These are phyloP conservation scores for Ypsolopha sequella DNA, from an alignment of 2,888 invertebrate species.

Conservation along the genomic window DNA sequence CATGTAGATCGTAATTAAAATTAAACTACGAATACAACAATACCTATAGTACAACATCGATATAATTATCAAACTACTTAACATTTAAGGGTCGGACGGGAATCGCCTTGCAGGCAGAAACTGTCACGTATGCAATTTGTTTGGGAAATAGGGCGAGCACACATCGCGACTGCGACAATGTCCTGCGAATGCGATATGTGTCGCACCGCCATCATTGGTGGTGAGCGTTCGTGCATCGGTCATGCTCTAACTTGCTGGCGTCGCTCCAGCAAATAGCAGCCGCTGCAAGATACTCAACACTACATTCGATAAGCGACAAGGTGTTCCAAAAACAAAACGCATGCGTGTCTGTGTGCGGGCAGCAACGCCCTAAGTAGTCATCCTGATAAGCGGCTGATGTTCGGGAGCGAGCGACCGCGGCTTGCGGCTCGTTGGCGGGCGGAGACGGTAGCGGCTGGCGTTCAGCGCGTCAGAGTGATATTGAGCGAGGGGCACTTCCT, in stretches of 20 bases:
- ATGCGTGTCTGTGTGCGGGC: neutral
- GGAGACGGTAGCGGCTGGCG: conserved; percentile 7
- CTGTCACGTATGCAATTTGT: conserved; percentile 10
- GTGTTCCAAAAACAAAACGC: neutral
- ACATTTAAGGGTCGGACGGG: conserved; percentile 38
- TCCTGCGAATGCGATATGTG: no score
- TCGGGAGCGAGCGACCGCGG: neutral
- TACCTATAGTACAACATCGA: conserved; percentile 36
- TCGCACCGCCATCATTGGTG: no score
- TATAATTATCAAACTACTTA: conserved; percentile 31
- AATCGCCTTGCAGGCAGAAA: conserved; percentile 19
- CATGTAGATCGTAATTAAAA: conserved; percentile 2
- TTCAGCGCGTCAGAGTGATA: conserved; percentile 75
- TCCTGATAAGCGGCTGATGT: neutral
- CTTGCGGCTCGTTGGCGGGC: neutral
- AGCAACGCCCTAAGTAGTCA: no score
- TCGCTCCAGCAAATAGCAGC: no score
- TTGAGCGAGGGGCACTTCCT: conserved; percentile 84
- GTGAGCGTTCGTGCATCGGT: no score
- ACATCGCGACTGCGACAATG: no score
- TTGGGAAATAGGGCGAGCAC: no score
- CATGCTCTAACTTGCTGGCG: no score
- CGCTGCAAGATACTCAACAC: no score
- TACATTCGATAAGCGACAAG: no score
- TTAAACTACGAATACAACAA: conserved; percentile 4